These are phyloP conservation scores for Stenchaetothrips biformis DNA, from an alignment of 2,888 invertebrate genomes.

Conservation along the genomic window DNA sequence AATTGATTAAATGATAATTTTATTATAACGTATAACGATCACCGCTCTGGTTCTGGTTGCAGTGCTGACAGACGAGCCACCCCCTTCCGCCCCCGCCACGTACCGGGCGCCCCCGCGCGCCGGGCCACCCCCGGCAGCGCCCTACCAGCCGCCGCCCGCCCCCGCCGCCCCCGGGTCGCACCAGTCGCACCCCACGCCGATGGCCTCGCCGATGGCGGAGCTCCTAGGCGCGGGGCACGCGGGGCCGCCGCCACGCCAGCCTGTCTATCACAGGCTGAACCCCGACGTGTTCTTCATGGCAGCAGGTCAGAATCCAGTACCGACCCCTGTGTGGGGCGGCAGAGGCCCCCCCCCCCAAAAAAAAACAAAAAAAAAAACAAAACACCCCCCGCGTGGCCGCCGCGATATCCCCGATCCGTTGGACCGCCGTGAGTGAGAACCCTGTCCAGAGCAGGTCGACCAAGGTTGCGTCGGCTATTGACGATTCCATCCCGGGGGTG, in stretches of 20 bases:
- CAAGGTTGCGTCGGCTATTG: too few species aligned
- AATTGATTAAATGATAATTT: too few species aligned
- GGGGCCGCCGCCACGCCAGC: slow-evolving; percentile 35
- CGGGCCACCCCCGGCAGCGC: slow-evolving; percentile 5
- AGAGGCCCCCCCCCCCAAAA: too few species aligned
- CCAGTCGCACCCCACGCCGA: too few species aligned
- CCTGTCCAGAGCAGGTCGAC: too few species aligned
- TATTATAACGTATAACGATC: too few species aligned
- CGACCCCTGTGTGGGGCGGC: neutral
- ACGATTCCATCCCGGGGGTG: too few species aligned
- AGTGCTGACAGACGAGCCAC: slow-evolving; percentile 56
- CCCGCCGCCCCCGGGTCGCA: too few species aligned
- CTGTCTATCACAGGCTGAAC: slow-evolving; percentile 44
- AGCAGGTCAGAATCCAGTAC: slow-evolving; percentile 33
- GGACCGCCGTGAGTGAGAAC: too few species aligned
- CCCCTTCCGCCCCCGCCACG: slow-evolving; percentile 44
- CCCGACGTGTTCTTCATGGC: slow-evolving; percentile 43
- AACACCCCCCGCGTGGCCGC: too few species aligned
- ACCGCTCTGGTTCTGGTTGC: slow-evolving; percentile 38
- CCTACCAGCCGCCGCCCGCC: neutral
- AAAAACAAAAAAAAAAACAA: too few species aligned
- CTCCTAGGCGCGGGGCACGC: neutral
- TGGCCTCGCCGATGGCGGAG: too few species aligned
- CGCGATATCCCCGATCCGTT: neutral
- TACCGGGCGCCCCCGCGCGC: slow-evolving; percentile 34